Evolutionary conservation across 2,888 invertebrate genomes (phyloP), one percentile per base, ranked within the genome.

Genomic region (Nymphalis c-album): DNA sequence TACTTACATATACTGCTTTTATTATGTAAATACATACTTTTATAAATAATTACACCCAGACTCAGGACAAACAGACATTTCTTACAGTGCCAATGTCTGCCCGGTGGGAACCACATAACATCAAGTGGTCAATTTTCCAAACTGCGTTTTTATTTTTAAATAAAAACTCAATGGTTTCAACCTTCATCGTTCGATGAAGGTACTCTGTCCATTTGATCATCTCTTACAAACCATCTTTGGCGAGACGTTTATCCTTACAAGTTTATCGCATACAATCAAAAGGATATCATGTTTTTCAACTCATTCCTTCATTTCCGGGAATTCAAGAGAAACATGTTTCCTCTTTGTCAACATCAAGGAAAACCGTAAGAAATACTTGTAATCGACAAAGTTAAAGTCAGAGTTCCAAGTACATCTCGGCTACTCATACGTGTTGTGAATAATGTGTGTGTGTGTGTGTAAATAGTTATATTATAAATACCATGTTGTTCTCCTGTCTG

Each of bases 251-350:
- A n/a, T 47, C 48, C 18, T 7, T 48, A 48, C 18, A 8, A 50
- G 50, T 50, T 50, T 8, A 50, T 18, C 50, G 50, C 20, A 5
- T 10, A 18, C 18, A 50, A 50, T 50, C 50, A 50, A 50, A 50
- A 50, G 20, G 50, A 50, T 50, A 50, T 50, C 50, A 8, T 18
- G 50, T 50, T 50, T 50, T 50, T 50, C 20, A 8, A 20, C 40
- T 2, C 0, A 48, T 18, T 47, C n/a, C 50, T 20, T 50, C 3
- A 20, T 50, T n/a, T 50, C 50, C 50, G 50, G 50, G 50, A 50
- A 50, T n/a, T 50, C 50, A 50, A 50, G 50, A 10, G 50, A 50
- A 50, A 50, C 50, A n/a, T 50, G 18, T 50, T 50, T 50, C 50
- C 50, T 50, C 50, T 50, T 50, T 8, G 50, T 50, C n/a, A 18